Percentiles rank a stretch among this genome's conserved stretches.
phyloP scores from a whole-genome alignment of 2,888 invertebrate genomes.

The Spicauda simplicius region DNA sequence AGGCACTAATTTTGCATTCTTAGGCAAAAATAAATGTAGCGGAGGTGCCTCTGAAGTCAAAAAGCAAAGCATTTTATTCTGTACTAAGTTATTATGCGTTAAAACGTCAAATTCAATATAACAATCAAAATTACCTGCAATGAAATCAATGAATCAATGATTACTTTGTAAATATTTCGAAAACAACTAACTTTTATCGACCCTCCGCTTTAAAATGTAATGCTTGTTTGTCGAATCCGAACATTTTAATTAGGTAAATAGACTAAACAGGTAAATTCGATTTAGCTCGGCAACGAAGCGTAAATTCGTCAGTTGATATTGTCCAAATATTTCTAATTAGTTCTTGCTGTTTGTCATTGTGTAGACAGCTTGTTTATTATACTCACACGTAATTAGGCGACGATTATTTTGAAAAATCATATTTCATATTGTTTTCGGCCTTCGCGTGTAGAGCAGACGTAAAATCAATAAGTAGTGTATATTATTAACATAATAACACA shows the following conservation, averaged over 20 bases:
- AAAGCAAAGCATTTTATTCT: no score
- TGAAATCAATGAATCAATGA: not conserved
- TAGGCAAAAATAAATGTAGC: no score
- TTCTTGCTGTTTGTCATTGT: slow-evolving; percentile 15
- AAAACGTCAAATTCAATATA: not conserved
- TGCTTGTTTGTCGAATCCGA: slow-evolving; percentile 18
- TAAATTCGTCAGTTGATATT: slow-evolving; percentile 21
- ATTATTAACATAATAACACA: no score
- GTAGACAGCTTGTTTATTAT: not conserved
- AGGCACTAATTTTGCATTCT: no score
- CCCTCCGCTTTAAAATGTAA: slow-evolving; percentile 12
- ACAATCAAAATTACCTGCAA: not conserved
- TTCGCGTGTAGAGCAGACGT: no score
- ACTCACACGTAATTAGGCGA: no score
- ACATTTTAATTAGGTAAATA: slow-evolving; percentile 37
- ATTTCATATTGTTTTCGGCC: no score
- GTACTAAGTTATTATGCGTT: no score
- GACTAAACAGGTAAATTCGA: slow-evolving; percentile 22
- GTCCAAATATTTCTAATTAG: slow-evolving; percentile 33
- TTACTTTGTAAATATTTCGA: slow-evolving; percentile 2
- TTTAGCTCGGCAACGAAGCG: slow-evolving; percentile 29
- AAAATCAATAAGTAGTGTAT: no score
- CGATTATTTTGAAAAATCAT: no score
- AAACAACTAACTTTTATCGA: slow-evolving; percentile 5
- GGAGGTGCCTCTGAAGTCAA: no score